Percentiles rank a stretch among this genome's conserved stretches.
Evolutionary conservation across 2,113 vertebrate species (phyloP).

Genomic region (Pelecanoides urinatrix): DNA sequence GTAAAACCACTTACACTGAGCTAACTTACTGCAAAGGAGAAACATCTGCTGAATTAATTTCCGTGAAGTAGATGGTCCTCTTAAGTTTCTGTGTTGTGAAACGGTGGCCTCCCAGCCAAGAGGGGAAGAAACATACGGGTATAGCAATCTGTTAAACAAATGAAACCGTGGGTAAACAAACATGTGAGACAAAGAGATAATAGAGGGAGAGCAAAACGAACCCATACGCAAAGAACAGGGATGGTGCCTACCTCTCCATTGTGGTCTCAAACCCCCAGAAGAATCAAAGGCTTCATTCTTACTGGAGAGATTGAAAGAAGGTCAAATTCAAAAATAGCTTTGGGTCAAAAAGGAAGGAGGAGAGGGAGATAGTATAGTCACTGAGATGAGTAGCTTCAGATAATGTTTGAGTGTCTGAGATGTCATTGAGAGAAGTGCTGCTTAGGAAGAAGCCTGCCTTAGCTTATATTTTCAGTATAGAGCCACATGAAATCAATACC

Average conservation of each 20-base stretch:
- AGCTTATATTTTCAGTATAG: background rate
- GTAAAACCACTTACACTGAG: background rate
- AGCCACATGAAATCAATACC: background rate
- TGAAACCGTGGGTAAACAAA: background rate
- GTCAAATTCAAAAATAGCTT: background rate
- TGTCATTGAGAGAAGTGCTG: background rate
- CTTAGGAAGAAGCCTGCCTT: background rate
- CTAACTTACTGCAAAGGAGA: background rate
- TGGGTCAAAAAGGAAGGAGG: constrained; percentile 1
- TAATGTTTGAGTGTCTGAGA: background rate
- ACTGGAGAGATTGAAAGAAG: background rate
- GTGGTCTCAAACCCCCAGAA: background rate
- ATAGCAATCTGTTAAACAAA: background rate
- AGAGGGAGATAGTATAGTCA: background rate
- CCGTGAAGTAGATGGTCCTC: background rate
- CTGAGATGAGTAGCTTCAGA: constrained; percentile 9
- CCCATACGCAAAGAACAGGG: background rate
- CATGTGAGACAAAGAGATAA: background rate
- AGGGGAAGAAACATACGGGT: background rate
- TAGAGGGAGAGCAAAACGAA: background rate
- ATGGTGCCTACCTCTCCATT: background rate
- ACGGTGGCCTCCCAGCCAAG: background rate
- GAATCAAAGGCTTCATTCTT: constrained; percentile 2
- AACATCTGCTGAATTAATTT: background rate
- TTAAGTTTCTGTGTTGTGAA: background rate